These are phyloP conservation scores for Muscicapa striata DNA, from an alignment of 2,797 vertebrate species.

Conservation along the genomic window DNA sequence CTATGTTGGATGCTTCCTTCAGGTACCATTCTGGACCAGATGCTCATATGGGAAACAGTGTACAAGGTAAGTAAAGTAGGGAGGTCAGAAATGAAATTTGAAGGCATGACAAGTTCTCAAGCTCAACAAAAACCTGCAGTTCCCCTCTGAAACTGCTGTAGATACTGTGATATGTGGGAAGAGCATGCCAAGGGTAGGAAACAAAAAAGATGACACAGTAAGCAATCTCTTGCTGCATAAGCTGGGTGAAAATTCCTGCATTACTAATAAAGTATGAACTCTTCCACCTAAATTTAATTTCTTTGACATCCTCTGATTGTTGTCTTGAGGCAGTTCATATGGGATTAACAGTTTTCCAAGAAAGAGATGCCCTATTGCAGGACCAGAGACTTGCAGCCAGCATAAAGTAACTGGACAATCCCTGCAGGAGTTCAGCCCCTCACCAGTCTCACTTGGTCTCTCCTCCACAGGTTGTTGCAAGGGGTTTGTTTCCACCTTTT, in stretches of 20 bases:
- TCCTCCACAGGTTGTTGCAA: not conserved
- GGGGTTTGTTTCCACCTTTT: not conserved
- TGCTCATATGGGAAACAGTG: not conserved
- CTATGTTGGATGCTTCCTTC: not conserved
- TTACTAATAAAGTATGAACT: not conserved
- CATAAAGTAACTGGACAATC: not conserved
- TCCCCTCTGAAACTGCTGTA: not conserved
- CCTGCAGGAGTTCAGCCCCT: not conserved
- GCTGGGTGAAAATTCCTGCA: not conserved
- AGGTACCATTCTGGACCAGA: not conserved
- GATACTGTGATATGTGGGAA: not conserved
- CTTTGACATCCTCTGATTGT: not conserved
- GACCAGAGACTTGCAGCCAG: not conserved
- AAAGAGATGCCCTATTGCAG: not conserved
- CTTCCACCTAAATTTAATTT: not conserved
- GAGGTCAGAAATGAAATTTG: not conserved
- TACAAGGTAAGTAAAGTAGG: not conserved
- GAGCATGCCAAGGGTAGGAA: not conserved
- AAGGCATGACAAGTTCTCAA: not conserved
- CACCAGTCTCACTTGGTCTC: accelerated
- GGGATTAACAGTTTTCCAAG: not conserved
- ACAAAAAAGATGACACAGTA: not conserved
- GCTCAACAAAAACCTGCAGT: not conserved
- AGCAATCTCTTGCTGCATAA: not conserved
- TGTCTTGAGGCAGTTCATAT: not conserved